Evolutionary conservation across 2,113 vertebrate genomes (phyloP), one percentile per base, ranked within the genome.

Genomic region (Ursus arctos): DNA sequence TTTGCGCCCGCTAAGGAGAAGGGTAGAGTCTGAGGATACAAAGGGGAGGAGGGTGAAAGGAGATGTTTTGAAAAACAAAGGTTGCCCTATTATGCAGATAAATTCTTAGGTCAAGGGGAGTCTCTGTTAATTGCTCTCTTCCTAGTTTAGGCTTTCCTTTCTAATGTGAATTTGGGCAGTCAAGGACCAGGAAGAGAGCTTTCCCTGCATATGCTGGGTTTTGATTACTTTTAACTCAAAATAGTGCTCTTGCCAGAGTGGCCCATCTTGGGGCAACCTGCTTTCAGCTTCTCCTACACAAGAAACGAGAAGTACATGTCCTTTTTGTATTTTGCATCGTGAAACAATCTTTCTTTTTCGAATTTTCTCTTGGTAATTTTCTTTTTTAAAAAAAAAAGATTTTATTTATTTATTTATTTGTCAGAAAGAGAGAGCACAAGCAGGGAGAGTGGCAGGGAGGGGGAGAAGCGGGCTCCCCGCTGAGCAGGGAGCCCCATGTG

Each of bases 321-420:
- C 18, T 67, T 69, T 87, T 67, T 88, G 81, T 91, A 63, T 33
- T 97, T 92, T 53, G 26, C 76, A 59, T 86, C 11, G 55, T 65
- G 18, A 91, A 95, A 36, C 18, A 63, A 53, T 69, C 33, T 74
- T 89, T 86, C 19, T 49, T 85, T 90, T 92, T 65, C 19, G 61
- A 13, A 86, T 79, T 67, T 92, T 84, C 10, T 53, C 15, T 88
- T 84, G 33, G 31, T 67, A 33, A 67, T 67, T 33, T 67, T 67
- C 63, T 65, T 65, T 65, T 15, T 43, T 4, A 43, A 43, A 51
- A 51, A 31, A 33, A 55, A 22, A 59, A 67, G 28, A 33, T 67
- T 36, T 36, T 36, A 36, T 15, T 57, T 19, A 21, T 57, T 33
- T 67, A 67, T 67, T 65, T 65, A 28, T 65, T 65, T 67, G 31